Evolutionary conservation across 2,797 vertebrate genomes (phyloP).

Genomic region (Megalops cyprinoides): DNA sequence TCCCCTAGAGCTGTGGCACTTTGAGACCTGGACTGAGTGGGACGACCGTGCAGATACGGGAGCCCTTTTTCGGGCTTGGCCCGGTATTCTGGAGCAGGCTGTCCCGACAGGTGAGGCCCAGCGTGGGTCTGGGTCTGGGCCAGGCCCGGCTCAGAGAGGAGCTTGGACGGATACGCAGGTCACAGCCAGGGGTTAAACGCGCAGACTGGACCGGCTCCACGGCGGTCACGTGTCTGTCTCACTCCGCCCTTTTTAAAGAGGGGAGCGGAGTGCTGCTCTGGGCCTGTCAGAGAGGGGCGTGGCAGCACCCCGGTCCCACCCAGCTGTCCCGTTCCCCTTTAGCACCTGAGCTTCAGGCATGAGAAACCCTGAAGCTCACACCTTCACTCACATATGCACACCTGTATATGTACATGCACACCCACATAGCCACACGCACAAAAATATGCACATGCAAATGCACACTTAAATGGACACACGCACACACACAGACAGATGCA

Average conservation of each 20-base stretch:
- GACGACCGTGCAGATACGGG: background rate
- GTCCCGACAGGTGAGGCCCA: background rate
- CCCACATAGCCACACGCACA: too few species aligned
- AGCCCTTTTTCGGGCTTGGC: background rate
- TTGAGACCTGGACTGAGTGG: too few species aligned
- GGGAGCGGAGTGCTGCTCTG: too few species aligned
- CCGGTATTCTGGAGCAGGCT: background rate
- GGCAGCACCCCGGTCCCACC: background rate
- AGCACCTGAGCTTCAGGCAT: background rate
- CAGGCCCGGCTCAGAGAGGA: background rate
- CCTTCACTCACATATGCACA: too few species aligned
- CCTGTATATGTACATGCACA: constrained; percentile 34
- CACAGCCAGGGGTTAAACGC: constrained; percentile 34
- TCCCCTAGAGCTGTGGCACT: too few species aligned
- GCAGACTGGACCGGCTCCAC: constrained; percentile 16
- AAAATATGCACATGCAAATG: too few species aligned
- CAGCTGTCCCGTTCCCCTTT: constrained; percentile 18
- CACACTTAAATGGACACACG: too few species aligned
- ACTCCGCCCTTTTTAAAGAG: background rate
- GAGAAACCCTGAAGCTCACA: too few species aligned
- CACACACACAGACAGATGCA: too few species aligned
- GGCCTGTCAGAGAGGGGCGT: too few species aligned
- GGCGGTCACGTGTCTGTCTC: background rate
- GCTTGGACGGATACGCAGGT: background rate
- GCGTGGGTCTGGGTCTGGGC: background rate